Base-by-base conservation (phyloP, 2,888 invertebrate genomes). In the Dioctria linearis region DNA sequence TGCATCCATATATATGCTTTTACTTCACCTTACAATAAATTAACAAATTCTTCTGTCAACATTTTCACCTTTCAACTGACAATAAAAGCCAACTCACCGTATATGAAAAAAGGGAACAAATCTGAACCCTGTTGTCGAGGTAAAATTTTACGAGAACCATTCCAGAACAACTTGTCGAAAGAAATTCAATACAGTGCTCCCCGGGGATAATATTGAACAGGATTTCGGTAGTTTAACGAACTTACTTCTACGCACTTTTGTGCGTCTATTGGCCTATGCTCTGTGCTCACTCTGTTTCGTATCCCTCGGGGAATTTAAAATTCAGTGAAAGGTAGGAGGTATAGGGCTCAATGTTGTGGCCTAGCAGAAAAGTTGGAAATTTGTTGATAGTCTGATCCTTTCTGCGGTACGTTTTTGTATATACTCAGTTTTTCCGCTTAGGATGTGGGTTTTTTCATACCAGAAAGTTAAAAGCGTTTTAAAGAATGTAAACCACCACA, bases 181-280 rank as follows among this genome's bases (percentile, higher is more conserved):
- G 57, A 42, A 73, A 54, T 57, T 57, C 54, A 40, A 13, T 57
- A 57, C 57, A 73, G 57, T 13, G 51, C 42, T 40, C 73, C 59
- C 59, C 8, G 39, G 73, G 73, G 73, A 42, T 5, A n/a, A 37
- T 42, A 57, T 59, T 59, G 73, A 73, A 57, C 57, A 54, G 57
- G 42, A 54, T 73, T 73, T 73, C 40, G 73, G 73, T 73, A 73
- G 73, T 73, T 73, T 73, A 73, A 54, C 73, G 73, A 73, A 73
- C 43, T 73, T 73, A 73, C 73, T 73, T 73, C 73, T 25, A 73
- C 73, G 73, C 73, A 73, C 57, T 73, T 73, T 73, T 73, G 73
- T 73, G 73, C 59, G 57, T 73, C 73, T 73, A 54, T 73, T 57
- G 73, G 73, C 73, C 25, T 57, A 5, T 51, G 37, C 40, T 37